Evolutionary conservation across 2,797 vertebrate species (phyloP), one percentile per base, ranked within the genome.

Genomic region (Mycteria americana): DNA sequence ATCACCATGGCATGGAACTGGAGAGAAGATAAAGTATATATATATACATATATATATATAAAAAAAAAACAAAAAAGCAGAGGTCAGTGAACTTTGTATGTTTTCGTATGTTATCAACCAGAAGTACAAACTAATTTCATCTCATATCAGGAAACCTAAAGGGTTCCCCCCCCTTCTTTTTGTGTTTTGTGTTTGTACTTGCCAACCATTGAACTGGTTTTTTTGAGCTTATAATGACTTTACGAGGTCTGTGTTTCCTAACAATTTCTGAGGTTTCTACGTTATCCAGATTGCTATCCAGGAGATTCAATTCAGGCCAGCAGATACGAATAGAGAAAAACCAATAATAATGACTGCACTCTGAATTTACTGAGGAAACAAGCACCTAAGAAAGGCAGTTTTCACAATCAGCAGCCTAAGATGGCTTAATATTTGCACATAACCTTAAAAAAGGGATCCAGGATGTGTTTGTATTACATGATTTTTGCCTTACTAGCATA

Each of bases 1-100:
- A 98, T 95, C 97, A 98, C 98, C 98, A 98, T 97, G 97, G 98
- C 98, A 62, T 98, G 98, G 98, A 99, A 99, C 99, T 99, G 97
- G 94, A 97, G 93, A 95, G 93, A 96, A 93, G 96, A 97, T 3
- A 59, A 89, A 95, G 69, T 60, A 53, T 63, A 85, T 84, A 90
- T 57, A 88, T 65, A 81, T 86, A 74, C 57, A 88, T 74, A 85
- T 7, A 51, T 12, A 81, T 46, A 45, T 43, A 37, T 25, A 25
- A 22, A 28, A 27, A 48, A 25, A 15, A 59, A 62, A 50, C 54
- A 77, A 54, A 72, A 88, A 92, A 74, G 88, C 96, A 79, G 96
- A 98, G 96, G 94, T 97, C 95, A 96, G 97, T 97, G 95, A 93
- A 95, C 96, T 97, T 97, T 89, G 37, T 94, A 87, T 97, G 92